Evolutionary conservation across 2,113 vertebrate species (phyloP), one percentile per base, ranked within the genome.

Genomic region (Poecilia latipinna): DNA sequence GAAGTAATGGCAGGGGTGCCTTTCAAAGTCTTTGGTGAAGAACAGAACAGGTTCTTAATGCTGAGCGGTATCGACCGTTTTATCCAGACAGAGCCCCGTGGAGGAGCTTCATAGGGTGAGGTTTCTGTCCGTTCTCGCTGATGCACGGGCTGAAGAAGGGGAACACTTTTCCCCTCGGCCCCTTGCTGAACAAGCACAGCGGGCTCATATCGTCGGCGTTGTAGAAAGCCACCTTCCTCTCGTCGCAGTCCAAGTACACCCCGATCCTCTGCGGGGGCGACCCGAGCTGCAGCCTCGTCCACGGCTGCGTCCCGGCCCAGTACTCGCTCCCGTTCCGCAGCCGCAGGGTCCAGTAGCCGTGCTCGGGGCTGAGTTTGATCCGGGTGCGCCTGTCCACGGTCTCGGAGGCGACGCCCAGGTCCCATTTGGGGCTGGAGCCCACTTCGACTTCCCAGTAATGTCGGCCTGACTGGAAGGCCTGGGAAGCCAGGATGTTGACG

Each of bases 371-470:
- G 72, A 97, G 93, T 88, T 92, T 96, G 83, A 96, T 93, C 64
- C 92, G 91, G 0, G 82, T 84, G 0, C 78, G 82, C 24, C 95
- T 74, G 85, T 96, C 92, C 1, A 96, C 94, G 0, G 83, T 44
- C 77, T 96, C 95, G 0, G 93, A 91, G 0, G 95, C 96, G 76
- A 97, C 95, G 2, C 96, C 96, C 73, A 97, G 65, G 82, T 96
- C 96, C 96, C 96, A 97, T 76, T 97, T 96, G 68, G 93, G 89
- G 64, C 95, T 96, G 70, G 83, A 86, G 70, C 94, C 95, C 80
- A 97, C 95, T 44, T 93, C 94, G 11, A 96, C 95, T 85, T 97
- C 96, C 96, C 96, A 96, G 88, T 96, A 97, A 90, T 96, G 96
- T 12, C 1, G 91, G 44, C 96, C 96, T 0, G 86, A 87, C 72